Base-by-base conservation (phyloP, 2,888 invertebrate species). In the Pollenia griseotomentosa region DNA sequence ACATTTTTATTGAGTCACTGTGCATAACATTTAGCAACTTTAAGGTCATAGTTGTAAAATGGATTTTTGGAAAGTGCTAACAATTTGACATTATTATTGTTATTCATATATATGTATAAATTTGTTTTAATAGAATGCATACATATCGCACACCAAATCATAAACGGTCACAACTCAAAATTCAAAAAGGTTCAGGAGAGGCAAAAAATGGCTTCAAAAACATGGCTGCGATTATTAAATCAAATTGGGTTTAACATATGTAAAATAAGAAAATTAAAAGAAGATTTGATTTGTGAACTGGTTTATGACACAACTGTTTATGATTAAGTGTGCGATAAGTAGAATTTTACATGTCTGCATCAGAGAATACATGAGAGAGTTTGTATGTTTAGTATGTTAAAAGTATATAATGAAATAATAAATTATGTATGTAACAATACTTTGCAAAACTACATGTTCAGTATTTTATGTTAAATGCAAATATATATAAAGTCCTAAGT, bases 361-460 rank as follows among this genome's bases (percentile, higher is more conserved):
- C 33, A 44, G 16, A 44, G 33, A 23, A 65, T 12, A 44, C 14
- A n/a, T 16, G 14, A 23, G 23, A 23, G 9, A 33, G 33, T 33
- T 33, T 5, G 4, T 46, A 8, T 46, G 33, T 66, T 74, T 61
- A 14, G 42, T 53, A 53, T 53, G 75, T 42, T 75, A 40, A 66
- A 55, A 16, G 7, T 42, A 44, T 55, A 48, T 79, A 79, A 81
- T 63, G 48, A 73, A 73, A 81, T 55, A 55, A 73, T 73, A 65
- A 81, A 73, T 73, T 73, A 40, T 81, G 6, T 48, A 57, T 19
- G 65, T 6, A 33, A 33, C 33, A 65, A 16, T 48, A 19, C 57
- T 65, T 61, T 46, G 55, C 1, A 48, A 40, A 57, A 48, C n/a
- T 16, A 14, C 44, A 53, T 55, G 6, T 73, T 19, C 55, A 7